Conservation (phyloP, 2,888 invertebrate species). For the Morpho helenor region DNA sequence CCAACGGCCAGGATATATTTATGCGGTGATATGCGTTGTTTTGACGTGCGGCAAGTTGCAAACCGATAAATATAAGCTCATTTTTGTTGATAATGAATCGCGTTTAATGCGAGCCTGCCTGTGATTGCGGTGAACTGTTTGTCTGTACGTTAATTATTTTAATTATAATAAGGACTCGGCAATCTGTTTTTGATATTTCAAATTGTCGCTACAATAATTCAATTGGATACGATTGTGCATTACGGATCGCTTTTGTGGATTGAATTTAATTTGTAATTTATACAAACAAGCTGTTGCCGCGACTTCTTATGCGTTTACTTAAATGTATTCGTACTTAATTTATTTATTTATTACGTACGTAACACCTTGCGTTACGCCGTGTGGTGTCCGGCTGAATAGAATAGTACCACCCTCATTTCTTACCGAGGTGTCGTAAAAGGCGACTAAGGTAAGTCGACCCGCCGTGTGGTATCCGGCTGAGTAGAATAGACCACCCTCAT, state of each 20-base stretch:
- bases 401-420: no score
- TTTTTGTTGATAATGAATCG: constrained; percentile 77
- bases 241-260: constrained; percentile 19
- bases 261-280: constrained; percentile 15
- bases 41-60: constrained; percentile 54
- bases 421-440: no score
- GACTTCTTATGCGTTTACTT: no score
- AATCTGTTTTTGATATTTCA: constrained; percentile 38
- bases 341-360: no score
- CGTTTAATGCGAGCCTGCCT: constrained; percentile 66
- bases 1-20: no score
- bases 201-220: constrained; percentile 34
- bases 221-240: constrained; percentile 26
- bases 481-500: no score
- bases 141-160: constrained; percentile 40
- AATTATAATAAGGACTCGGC: constrained; percentile 36
- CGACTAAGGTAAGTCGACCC: no score
- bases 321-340: no score
- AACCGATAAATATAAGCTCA: constrained; percentile 69
- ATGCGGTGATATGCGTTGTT: constrained; percentile 37
- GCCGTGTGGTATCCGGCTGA: no score
- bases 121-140: constrained; percentile 66
- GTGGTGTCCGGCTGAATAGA: no score
- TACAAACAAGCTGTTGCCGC: background rate
- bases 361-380: no score